Evolutionary conservation across 2,113 vertebrate genomes (phyloP).

Genomic region (Sprattus sprattus): DNA sequence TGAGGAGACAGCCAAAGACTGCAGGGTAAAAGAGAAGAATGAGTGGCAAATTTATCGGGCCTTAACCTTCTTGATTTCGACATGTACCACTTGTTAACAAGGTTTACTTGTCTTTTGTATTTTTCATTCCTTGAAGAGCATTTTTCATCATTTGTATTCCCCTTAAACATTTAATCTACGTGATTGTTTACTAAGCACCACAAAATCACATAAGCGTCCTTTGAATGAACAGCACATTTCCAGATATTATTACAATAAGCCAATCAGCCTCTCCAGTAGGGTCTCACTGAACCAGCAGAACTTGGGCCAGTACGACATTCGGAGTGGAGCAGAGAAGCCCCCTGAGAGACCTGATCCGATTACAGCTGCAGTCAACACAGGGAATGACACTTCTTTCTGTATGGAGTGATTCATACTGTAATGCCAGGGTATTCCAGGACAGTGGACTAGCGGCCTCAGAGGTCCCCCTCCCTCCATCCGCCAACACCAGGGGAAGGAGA

Average conservation of each 20-base stretch:
- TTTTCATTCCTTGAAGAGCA: not conserved
- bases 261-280: not conserved
- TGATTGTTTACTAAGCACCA: not conserved
- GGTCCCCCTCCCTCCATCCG: not conserved
- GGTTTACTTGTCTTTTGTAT: not conserved
- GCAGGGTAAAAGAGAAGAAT: not conserved
- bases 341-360: not conserved
- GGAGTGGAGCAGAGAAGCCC: not conserved
- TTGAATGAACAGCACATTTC: not conserved
- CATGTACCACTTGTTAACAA: not conserved
- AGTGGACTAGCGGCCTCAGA: not conserved
- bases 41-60: not conserved
- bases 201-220: not conserved
- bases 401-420: not conserved
- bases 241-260: not conserved
- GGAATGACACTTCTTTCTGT: not conserved
- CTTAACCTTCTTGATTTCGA: not conserved
- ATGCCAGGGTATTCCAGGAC: not conserved
- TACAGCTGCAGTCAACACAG: not conserved
- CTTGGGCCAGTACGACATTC: not conserved
- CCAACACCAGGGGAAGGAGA: not conserved
- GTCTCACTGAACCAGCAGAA: not conserved
- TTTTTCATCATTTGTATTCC: not conserved
- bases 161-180: not conserved
- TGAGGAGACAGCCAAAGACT: not conserved